Conservation (phyloP, 2,113 vertebrate genomes). For the Cochlearius cochlearius region DNA sequence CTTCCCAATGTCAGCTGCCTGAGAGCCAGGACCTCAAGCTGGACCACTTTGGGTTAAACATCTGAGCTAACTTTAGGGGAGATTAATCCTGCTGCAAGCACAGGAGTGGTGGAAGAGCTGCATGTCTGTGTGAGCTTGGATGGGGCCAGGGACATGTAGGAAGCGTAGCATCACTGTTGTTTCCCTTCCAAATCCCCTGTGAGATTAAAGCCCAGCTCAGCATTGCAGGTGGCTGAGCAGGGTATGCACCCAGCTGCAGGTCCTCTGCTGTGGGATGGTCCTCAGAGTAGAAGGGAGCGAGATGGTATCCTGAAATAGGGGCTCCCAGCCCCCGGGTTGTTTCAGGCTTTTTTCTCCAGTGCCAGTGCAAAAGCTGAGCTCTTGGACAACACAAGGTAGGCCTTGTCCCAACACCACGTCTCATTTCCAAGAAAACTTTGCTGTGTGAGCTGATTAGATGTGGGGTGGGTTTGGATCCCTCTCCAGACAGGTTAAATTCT, state of each 20-base stretch:
- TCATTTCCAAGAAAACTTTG: not conserved
- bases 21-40: not conserved
- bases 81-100: not conserved
- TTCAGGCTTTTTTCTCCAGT: not conserved
- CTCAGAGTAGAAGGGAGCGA: not conserved
- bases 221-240: not conserved
- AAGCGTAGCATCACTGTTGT: not conserved
- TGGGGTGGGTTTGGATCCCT: not conserved
- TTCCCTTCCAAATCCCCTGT: rapidly evolving
- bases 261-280: not conserved
- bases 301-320: not conserved
- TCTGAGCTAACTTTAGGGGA: not conserved
- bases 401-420: not conserved
- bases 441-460: not conserved
- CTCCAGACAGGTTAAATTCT: not conserved
- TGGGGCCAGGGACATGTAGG: not conserved
- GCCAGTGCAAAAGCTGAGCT: not conserved
- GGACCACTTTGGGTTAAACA: not conserved
- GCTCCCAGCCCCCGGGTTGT: not conserved
- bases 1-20: not conserved
- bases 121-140: not conserved
- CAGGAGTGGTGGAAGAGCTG: not conserved
- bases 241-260: not conserved
- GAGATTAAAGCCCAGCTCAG: not conserved
- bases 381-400: not conserved